Evolutionary conservation across 2,113 vertebrate genomes (phyloP).

Genomic region (Hepsetus odoe): DNA sequence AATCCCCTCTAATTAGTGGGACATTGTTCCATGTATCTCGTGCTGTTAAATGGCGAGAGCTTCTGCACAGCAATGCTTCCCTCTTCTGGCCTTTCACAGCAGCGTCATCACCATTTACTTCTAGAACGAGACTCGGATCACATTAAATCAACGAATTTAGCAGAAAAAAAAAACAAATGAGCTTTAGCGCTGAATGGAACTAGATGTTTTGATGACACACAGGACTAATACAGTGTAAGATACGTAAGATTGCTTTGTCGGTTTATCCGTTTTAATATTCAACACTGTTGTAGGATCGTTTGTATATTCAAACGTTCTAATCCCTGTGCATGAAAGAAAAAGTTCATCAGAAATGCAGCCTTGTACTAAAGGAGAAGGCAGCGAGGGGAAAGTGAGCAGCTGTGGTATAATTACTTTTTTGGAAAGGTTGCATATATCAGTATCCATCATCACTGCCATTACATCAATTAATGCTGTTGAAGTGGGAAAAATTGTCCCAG

Average conservation of each 20-base stretch:
- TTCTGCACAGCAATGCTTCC: slow-evolving; percentile 57
- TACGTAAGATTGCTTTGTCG: not conserved
- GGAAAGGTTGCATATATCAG: slow-evolving; percentile 87
- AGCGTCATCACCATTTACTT: not conserved
- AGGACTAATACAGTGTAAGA: no score
- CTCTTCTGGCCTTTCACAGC: slow-evolving; percentile 42
- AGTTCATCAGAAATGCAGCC: not conserved
- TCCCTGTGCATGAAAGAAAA: not conserved
- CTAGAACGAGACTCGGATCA: not conserved
- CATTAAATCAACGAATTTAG: not conserved
- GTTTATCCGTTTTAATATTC: not conserved
- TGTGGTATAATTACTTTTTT: slow-evolving; percentile 68
- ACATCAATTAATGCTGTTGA: slow-evolving; percentile 96
- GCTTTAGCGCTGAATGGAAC: no score
- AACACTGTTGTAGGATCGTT: no score
- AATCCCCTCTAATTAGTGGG: not conserved
- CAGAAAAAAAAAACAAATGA: not conserved
- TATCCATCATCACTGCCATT: slow-evolving; percentile 92
- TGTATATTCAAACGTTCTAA: not conserved
- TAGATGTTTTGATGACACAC: no score
- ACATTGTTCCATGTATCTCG: not conserved
- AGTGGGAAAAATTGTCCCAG: slow-evolving; percentile 84
- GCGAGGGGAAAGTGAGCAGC: slow-evolving; percentile 51
- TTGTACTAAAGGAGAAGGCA: not conserved
- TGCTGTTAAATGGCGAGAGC: not conserved